phyloP scores from a whole-genome alignment of 2,888 invertebrate species.

The Elgonia sp. region DNA sequence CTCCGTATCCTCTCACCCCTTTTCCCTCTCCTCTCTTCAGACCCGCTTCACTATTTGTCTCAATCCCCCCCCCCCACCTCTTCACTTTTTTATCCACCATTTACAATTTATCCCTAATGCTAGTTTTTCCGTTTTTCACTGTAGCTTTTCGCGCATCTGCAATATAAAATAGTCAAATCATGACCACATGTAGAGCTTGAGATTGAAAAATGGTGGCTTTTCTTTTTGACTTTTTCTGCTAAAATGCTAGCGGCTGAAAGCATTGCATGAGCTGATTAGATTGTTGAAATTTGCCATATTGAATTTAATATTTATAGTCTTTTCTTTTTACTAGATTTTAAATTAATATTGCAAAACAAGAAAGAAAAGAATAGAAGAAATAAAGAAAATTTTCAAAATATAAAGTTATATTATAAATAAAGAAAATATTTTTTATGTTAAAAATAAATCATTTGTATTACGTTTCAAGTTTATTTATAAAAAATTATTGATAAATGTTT shows the following conservation, averaged over 20 bases:
- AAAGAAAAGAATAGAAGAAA: too few species aligned
- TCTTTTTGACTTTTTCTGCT: not conserved
- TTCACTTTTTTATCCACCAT: not conserved
- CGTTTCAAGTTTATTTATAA: too few species aligned
- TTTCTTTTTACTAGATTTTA: not conserved
- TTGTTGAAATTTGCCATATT: not conserved
- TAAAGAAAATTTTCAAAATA: too few species aligned
- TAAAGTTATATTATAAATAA: too few species aligned
- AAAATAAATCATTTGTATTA: too few species aligned
- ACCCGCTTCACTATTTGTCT: constrained; percentile 18
- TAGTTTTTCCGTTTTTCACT: not conserved
- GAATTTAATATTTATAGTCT: not conserved
- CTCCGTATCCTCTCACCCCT: constrained; percentile 18
- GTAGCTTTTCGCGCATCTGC: constrained; percentile 5
- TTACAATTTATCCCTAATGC: not conserved
- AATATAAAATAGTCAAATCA: constrained; percentile 1
- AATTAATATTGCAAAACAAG: constrained; percentile 10
- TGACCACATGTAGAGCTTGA: not conserved
- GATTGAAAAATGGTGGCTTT: not conserved
- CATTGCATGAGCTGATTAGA: not conserved
- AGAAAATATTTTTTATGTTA: not conserved
- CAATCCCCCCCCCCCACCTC: not conserved
- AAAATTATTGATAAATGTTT: too few species aligned
- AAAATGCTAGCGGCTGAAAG: not conserved
- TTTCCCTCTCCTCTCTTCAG: not conserved